Evolutionary conservation across 2,888 invertebrate genomes (phyloP).

Genomic region (Ectemnius cavifrons): DNA sequence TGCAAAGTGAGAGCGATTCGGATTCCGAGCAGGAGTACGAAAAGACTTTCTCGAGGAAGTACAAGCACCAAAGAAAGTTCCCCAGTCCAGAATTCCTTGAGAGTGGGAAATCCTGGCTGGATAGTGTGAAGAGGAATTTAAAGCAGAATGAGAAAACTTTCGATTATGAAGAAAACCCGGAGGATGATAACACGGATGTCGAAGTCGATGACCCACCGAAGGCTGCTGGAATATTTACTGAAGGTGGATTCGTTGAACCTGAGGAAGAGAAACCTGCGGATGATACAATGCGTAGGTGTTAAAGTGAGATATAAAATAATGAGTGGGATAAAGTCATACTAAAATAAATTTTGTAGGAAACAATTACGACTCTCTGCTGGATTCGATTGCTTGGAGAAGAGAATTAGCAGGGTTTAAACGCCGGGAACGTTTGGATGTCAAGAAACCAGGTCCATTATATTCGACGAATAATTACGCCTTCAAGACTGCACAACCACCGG

Average conservation of each 20-base stretch:
- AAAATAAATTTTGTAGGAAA: slow-evolving; percentile 60
- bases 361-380: slow-evolving; percentile 64
- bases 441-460: slow-evolving; percentile 94
- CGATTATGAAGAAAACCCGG: slow-evolving; percentile 31
- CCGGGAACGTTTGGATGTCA: slow-evolving; percentile 93
- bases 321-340: background rate
- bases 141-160: slow-evolving; percentile 35
- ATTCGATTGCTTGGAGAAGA: slow-evolving; percentile 54
- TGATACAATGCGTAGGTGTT: slow-evolving; percentile 9
- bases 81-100: slow-evolving; percentile 26
- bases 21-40: slow-evolving; percentile 57
- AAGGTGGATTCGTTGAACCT: slow-evolving; percentile 68
- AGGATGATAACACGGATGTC: slow-evolving; percentile 28
- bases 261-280: slow-evolving; percentile 22
- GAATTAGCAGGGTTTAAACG: slow-evolving; percentile 87
- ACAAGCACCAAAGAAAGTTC: slow-evolving; percentile 53
- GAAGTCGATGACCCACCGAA: slow-evolving; percentile 8
- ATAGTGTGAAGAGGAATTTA: slow-evolving; percentile 34
- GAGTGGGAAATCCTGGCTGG: slow-evolving; percentile 20
- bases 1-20: slow-evolving; percentile 7
- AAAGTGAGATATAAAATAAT: too few relatives aligned
- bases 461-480: slow-evolving; percentile 83
- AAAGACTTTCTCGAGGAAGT: slow-evolving; percentile 63
- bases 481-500: slow-evolving; percentile 62
- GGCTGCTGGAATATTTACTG: slow-evolving; percentile 62